These are phyloP conservation scores for Caranx ignobilis DNA, from an alignment of 2,113 vertebrate genomes.

Conservation along the genomic window DNA sequence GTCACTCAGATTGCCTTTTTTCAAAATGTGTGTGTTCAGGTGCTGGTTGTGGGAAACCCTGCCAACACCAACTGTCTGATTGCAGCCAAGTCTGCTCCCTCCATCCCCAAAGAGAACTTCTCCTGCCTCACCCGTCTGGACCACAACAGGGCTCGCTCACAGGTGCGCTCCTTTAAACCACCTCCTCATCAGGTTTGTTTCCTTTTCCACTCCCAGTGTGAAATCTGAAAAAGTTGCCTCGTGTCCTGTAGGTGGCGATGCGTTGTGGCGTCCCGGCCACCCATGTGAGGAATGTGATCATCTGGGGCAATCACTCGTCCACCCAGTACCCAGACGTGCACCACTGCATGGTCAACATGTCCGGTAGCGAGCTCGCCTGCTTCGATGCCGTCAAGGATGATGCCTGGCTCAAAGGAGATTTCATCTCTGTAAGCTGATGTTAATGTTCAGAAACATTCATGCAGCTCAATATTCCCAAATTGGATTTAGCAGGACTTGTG, in stretches of 20 bases:
- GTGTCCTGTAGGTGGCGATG: constrained; percentile 88
- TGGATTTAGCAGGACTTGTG: no score
- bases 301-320: constrained; percentile 99
- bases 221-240: not conserved
- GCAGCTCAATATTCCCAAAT: no score
- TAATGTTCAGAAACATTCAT: not conserved
- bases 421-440: constrained; percentile 89
- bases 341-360: constrained; percentile 90
- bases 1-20: not conserved
- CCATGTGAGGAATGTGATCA: constrained; percentile 95
- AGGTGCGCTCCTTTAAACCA: constrained; percentile 78
- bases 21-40: constrained; percentile 78
- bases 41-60: constrained; percentile 97
- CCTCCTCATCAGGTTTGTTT: no score
- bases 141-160: constrained; percentile 96
- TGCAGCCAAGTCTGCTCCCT: constrained; percentile 94
- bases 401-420: constrained; percentile 95
- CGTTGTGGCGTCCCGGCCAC: constrained; percentile 90
- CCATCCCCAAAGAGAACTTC: constrained; percentile 98
- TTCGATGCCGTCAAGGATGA: constrained; percentile 94
- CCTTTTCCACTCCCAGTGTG: not conserved
- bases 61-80: constrained; percentile 99
- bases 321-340: constrained; percentile 97
- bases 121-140: constrained; percentile 98
- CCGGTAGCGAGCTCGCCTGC: constrained; percentile 90